Evolutionary conservation across 2,113 vertebrate species (phyloP).

Genomic region (Isichthys henryi): DNA sequence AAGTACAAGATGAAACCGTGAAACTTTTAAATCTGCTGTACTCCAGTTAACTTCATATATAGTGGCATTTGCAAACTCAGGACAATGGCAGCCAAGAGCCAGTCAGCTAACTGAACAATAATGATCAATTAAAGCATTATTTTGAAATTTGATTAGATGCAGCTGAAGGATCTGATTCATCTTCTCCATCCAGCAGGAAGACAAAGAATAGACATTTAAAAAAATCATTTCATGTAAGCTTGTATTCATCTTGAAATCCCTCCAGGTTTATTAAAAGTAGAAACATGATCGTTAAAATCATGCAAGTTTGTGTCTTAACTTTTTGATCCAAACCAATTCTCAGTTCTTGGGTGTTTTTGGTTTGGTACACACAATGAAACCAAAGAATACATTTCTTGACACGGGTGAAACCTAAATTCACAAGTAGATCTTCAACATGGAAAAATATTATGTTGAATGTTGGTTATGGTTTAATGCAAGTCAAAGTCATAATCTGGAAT

Average conservation of each 20-base stretch:
- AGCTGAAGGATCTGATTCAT: constrained; percentile 82
- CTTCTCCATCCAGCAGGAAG: constrained; percentile 80
- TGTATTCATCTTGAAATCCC: constrained; percentile 53
- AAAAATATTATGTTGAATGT: neutral
- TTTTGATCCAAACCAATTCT: neutral
- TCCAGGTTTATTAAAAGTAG: constrained; percentile 21
- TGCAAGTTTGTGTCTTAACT: neutral
- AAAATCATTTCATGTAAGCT: constrained; percentile 73
- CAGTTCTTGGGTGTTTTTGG: neutral
- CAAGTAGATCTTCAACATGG: neutral
- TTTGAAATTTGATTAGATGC: constrained; percentile 91
- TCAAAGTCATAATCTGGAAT: neutral
- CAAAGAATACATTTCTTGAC: neutral
- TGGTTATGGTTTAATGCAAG: neutral
- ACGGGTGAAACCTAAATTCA: neutral
- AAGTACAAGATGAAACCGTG: neutral
- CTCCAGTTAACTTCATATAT: neutral
- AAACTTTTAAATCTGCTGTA: neutral
- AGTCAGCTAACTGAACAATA: constrained; percentile 91
- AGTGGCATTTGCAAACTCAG: constrained; percentile 51
- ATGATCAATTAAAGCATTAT: constrained; percentile 83
- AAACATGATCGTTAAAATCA: neutral
- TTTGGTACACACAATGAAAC: neutral
- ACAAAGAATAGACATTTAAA: constrained; percentile 52
- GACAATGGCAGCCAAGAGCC: constrained; percentile 72